phyloP scores from a whole-genome alignment of 2,113 vertebrate genomes.

The Eudyptes chrysolophus region DNA sequence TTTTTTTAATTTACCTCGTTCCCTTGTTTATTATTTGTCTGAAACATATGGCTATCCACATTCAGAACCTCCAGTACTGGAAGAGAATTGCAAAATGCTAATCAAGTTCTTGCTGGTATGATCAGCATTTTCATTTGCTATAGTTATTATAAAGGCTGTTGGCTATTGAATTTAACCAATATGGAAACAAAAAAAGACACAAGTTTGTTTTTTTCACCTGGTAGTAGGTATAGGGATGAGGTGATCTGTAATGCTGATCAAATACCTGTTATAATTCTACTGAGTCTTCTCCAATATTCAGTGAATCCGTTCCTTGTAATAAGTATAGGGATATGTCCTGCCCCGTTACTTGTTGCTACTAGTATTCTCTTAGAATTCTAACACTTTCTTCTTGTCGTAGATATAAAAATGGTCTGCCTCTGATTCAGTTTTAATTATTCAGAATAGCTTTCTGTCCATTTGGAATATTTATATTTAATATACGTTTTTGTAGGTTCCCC shows the following conservation, averaged over 20 bases:
- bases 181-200: not conserved
- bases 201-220: not conserved
- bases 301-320: not conserved
- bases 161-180: not conserved
- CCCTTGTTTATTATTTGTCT: not conserved
- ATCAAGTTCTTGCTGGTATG: not conserved
- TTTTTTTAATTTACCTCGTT: not conserved
- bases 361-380: not conserved
- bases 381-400: not conserved
- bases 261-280: not conserved
- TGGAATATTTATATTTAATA: not conserved
- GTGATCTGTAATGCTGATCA: not conserved
- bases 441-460: not conserved
- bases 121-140: not conserved
- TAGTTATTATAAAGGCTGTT: not conserved
- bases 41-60: not conserved
- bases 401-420: not conserved
- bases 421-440: not conserved
- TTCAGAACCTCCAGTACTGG: not conserved
- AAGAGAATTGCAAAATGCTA: not conserved
- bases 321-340: not conserved
- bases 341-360: not conserved
- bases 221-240: not conserved
- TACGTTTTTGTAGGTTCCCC: not conserved
- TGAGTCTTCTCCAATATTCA: not conserved